Base-by-base conservation (phyloP, 2,888 invertebrate species). In the Anticlea derivata region DNA sequence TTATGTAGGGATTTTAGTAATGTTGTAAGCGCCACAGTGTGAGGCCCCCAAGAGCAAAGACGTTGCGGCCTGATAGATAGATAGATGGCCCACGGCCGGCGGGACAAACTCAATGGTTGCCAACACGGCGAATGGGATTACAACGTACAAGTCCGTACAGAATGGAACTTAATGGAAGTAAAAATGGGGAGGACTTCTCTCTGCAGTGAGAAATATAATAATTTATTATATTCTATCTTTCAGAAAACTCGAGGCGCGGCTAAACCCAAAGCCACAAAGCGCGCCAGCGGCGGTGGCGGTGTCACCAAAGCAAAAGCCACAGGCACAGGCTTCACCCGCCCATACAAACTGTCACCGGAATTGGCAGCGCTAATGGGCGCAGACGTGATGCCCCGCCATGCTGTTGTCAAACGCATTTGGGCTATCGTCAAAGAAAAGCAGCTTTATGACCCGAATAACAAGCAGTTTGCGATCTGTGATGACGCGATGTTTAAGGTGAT, bases 401-500 rank as follows among this genome's bases (percentile, higher is more conserved):
- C 97, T 73, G 89, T 98, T 0, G 97, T 98, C 34, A 97, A 96
- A 79, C 95, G 96, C 65, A 94, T 98, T 30, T 98, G 97, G 97
- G 93, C 94, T 13, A 94, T 97, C 66, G 96, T 97, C 70, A 97
- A 97, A 75, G 96, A 97, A 78, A 94, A 95, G 61, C 95, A 97
- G 73, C 92, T 98, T 8, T 96, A 95, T 70, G 98, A 98, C 78
- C 98, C 98, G 6, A 97, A 96, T 73, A 98, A 98, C 83, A 97
- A 96, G 85, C 98, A 98, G 85, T 98, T 94, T 75, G 98, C 98
- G 62, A 96, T 98, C 68, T 98, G 98, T 84, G 98, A 98, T 78
- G 97, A 96, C 44, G 96, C 97, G 43, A 89, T 98, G 29, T 91
- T 94, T 80, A 96, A 96, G 83, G 95, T 98, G 27, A 96, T 98